Conservation (phyloP, 2,113 vertebrate species). For the Cryptotis parvus region DNA sequence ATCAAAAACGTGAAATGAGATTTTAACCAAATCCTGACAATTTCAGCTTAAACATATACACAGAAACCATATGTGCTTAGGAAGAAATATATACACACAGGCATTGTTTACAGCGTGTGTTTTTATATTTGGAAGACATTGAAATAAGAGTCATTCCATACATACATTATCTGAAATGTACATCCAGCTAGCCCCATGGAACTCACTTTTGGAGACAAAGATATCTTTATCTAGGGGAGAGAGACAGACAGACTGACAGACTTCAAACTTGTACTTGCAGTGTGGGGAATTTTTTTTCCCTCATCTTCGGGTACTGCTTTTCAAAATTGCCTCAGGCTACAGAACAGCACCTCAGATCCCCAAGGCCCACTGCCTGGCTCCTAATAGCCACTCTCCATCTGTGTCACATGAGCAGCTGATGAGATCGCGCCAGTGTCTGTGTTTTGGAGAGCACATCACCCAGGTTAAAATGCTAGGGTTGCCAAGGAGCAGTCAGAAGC, state of each 20-base stretch:
- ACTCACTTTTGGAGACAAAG: conserved; percentile 85
- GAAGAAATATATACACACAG: conserved; percentile 80
- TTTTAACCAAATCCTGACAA: conserved; percentile 75
- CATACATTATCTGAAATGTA: conserved; percentile 77
- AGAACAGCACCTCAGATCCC: conserved; percentile 99
- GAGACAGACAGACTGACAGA: conserved; percentile 88
- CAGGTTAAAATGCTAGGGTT: conserved; percentile 99
- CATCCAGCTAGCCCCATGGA: conserved; percentile 73
- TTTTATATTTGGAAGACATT: conserved; percentile 82
- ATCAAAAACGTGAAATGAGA: conserved; percentile 78
- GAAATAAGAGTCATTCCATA: conserved; percentile 82
- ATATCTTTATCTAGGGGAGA: conserved; percentile 87
- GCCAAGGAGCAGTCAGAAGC: conserved; percentile 99
- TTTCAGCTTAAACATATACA: conserved; percentile 83
- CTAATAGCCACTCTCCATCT: conserved; percentile 98
- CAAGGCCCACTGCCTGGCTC: conserved; percentile 96
- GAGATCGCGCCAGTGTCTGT: conserved; percentile 94
- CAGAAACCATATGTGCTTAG: conserved; percentile 82
- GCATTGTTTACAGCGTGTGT: conserved; percentile 83
- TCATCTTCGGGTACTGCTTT: conserved; percentile 96
- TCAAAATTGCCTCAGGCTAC: conserved; percentile 97
- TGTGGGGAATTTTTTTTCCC: conserved; percentile 76
- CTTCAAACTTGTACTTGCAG: conserved; percentile 90
- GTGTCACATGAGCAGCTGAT: conserved; percentile 94
- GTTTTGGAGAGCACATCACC: conserved; percentile 95